Base-by-base conservation (phyloP, 2,888 invertebrate genomes). In the Xylocampa areola region DNA sequence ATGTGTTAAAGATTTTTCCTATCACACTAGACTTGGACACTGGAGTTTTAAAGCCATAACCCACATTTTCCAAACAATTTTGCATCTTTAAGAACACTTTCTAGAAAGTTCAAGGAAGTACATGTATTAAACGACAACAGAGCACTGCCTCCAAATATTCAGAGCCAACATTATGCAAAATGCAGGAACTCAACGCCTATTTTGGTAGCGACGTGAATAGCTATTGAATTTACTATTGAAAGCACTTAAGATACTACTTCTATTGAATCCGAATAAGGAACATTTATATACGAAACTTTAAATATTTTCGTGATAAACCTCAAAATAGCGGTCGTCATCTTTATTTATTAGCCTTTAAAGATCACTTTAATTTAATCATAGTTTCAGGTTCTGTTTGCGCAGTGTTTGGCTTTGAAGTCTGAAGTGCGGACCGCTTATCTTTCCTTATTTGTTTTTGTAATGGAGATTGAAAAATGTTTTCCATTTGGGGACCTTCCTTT, bases 111-210 rank as follows among this genome's bases (percentile, higher is more conserved):
- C 21, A 25, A 44, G 32, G 30, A 66, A 40, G 54, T 41, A 37
- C 14, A 43, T 44, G 36, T 55, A 48, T 66, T 59, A 44, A 57
- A 63, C 35, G 57, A 66, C 66, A 70, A 43, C 17, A 36, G 29
- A 58, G 39, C 32, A 60, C 49, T 60, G 50, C 62, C 57, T 54
- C 62, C 62, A 68, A 78, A 78, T 77, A 72, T 70, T 74, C 68
- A 60, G 48, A 59, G 51, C 47, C 45, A 39, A 47, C 51, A 49
- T 74, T 75, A 79, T 81, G 76, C 76, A 79, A 79, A 77, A 75
- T 77, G 61, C 69, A 77, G 44, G 61, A 76, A 59, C 66, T 71
- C 35, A 10, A 47, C 68, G 67, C 59, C 55, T 66, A 59, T 66
- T 66, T 66, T 30, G 45, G 53, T 61, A 52, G 54, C 37, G 50